phyloP scores from a whole-genome alignment of 2,113 vertebrate genomes.

The Paraplagusia blochii region DNA sequence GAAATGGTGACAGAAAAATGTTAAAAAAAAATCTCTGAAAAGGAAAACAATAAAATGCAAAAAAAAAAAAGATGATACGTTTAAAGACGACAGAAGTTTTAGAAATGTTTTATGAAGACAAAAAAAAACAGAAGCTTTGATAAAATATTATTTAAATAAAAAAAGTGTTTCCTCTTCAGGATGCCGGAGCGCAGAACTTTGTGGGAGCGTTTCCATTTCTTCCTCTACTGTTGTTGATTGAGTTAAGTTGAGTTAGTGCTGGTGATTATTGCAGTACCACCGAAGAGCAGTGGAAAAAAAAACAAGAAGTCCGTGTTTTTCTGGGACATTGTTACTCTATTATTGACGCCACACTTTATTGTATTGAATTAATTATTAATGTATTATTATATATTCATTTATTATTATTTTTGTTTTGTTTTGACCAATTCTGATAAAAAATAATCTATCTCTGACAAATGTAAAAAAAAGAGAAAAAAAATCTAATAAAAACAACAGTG shows the following conservation, averaged over 20 bases:
- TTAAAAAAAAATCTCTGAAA: slow-evolving; percentile 48
- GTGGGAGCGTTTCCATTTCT: slow-evolving; percentile 60
- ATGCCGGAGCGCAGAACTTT: slow-evolving; percentile 61
- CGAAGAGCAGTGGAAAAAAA: slow-evolving; percentile 61
- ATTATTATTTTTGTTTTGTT: slow-evolving; percentile 65
- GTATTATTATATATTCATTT: slow-evolving; percentile 76
- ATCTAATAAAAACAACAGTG: slow-evolving; percentile 68
- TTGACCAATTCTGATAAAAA: slow-evolving; percentile 68
- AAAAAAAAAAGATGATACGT: slow-evolving; percentile 46
- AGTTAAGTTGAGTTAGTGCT: slow-evolving; percentile 74
- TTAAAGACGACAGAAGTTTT: slow-evolving; percentile 72
- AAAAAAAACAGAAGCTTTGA: slow-evolving; percentile 76
- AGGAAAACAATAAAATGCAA: slow-evolving; percentile 61
- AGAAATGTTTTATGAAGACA: slow-evolving; percentile 80
- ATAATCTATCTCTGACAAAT: slow-evolving; percentile 67
- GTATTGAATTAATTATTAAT: slow-evolving; percentile 79
- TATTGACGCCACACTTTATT: slow-evolving; percentile 68
- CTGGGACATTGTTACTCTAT: slow-evolving; percentile 67
- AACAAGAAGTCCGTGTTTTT: slow-evolving; percentile 41
- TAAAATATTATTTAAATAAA: slow-evolving; percentile 81
- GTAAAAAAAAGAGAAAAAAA: slow-evolving; percentile 54
- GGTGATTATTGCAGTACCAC: slow-evolving; percentile 74
- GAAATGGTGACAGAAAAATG: slow-evolving; percentile 52
- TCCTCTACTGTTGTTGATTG: slow-evolving; percentile 77
- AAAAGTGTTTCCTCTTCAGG: slow-evolving; percentile 75